These are phyloP conservation scores for Caenorhabditis imperialis DNA, from an alignment of 2,888 invertebrate species.

Conservation along the genomic window DNA sequence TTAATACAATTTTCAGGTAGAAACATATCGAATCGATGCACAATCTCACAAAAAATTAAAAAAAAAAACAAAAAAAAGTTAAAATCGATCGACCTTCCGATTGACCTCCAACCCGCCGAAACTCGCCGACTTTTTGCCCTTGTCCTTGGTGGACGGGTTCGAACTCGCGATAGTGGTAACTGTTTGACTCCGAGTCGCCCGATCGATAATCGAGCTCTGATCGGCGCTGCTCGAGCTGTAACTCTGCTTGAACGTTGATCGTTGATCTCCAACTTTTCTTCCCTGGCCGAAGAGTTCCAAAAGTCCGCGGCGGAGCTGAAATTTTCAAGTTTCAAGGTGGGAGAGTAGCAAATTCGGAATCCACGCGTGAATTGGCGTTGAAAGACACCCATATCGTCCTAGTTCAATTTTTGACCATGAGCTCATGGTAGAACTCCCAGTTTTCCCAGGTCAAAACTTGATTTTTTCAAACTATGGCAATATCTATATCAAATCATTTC, in stretches of 20 bases:
- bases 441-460: background rate
- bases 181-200: slow-evolving; percentile 56
- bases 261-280: slow-evolving; percentile 41
- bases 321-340: too few relatives aligned
- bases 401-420: too few relatives aligned
- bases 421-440: too few relatives aligned
- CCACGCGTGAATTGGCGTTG: too few relatives aligned
- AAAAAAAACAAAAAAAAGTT: slow-evolving; percentile 6
- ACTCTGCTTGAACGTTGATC: slow-evolving; percentile 39
- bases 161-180: slow-evolving; percentile 56
- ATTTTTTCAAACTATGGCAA: too few relatives aligned
- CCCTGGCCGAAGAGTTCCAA: slow-evolving; percentile 50
- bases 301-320: slow-evolving; percentile 52
- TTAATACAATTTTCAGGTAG: too few relatives aligned
- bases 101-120: slow-evolving; percentile 32
- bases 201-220: slow-evolving; percentile 51
- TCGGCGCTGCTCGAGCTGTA: slow-evolving; percentile 39
- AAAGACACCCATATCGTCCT: too few relatives aligned
- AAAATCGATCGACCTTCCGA: slow-evolving; percentile 45
- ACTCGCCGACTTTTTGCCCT: slow-evolving; percentile 36
- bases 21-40: slow-evolving; percentile 17
- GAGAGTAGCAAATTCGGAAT: too few relatives aligned
- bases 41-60: slow-evolving; percentile 4
- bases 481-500: too few relatives aligned
- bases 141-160: slow-evolving; percentile 38